Percentiles rank a stretch among this genome's conserved stretches.
Evolutionary conservation across 2,888 invertebrate genomes (phyloP).

Genomic region (Myopa tessellatipennis): DNA sequence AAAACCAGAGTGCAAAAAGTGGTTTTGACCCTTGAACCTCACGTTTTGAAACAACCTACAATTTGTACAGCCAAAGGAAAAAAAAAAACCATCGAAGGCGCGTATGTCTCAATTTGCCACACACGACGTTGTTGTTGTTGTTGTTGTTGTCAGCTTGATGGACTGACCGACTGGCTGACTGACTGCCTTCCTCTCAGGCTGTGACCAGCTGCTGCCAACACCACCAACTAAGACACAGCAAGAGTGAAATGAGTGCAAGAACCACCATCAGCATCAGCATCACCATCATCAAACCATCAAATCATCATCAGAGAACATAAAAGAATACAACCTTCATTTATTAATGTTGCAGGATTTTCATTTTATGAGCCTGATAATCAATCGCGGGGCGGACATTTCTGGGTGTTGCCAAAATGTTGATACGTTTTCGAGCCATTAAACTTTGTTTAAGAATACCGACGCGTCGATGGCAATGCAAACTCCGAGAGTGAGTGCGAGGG

Average conservation of each 20-base stretch:
- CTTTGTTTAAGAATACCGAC: neutral
- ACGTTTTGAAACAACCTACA: neutral
- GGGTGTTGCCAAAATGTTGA: slow-evolving; percentile 37
- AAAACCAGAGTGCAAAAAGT: neutral
- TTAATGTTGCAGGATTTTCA: neutral
- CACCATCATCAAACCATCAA: neutral
- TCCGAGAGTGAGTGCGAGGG: neutral
- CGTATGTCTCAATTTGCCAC: slow-evolving; percentile 37
- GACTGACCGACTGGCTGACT: slow-evolving; percentile 1
- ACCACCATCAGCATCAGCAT: neutral
- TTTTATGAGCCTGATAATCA: slow-evolving; percentile 32
- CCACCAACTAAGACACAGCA: slow-evolving; percentile 7
- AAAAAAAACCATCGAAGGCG: neutral
- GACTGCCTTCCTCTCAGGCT: neutral
- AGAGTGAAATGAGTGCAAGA: neutral
- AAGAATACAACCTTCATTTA: neutral
- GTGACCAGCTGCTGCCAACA: slow-evolving; percentile 18
- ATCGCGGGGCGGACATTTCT: slow-evolving; percentile 30
- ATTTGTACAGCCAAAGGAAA: neutral
- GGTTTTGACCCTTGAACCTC: neutral
- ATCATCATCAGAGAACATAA: neutral
- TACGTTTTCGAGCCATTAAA: slow-evolving; percentile 34
- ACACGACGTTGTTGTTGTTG: slow-evolving; percentile 16
- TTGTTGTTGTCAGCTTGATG: neutral
- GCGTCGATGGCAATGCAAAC: neutral